Conservation (phyloP, 2,113 vertebrate genomes). For the Tragelaphus buxtoni region DNA sequence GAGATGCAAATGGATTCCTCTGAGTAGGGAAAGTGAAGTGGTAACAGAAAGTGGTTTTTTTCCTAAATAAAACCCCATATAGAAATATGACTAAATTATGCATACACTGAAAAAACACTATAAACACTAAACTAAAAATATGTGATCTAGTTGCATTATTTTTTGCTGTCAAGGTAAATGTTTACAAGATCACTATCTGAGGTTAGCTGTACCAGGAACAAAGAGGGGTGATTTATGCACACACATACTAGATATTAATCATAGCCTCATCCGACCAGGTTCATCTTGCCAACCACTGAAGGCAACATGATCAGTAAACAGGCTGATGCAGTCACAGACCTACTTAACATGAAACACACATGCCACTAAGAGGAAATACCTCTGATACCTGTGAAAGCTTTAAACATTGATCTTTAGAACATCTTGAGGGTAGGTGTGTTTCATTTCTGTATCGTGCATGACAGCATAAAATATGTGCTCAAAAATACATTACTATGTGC, state of each 20-base stretch:
- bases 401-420: not conserved
- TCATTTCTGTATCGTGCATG: not conserved
- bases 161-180: not conserved
- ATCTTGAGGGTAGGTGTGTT: not conserved
- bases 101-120: not conserved
- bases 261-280: not conserved
- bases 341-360: not conserved
- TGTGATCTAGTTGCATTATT: not conserved
- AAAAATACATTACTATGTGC: not conserved
- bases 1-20: not conserved
- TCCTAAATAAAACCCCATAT: not conserved
- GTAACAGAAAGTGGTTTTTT: not conserved
- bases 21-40: not conserved
- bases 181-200: not conserved
- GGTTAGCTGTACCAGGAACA: not conserved
- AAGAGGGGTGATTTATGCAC: not conserved
- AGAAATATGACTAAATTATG: not conserved
- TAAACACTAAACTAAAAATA: not conserved
- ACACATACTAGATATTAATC: not conserved
- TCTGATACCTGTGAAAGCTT: not conserved
- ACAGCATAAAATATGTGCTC: not conserved
- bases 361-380: no score
- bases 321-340: not conserved
- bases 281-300: not conserved
- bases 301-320: not conserved